phyloP scores from a whole-genome alignment of 2,797 vertebrate genomes.

The Astyanax mexicanus region DNA sequence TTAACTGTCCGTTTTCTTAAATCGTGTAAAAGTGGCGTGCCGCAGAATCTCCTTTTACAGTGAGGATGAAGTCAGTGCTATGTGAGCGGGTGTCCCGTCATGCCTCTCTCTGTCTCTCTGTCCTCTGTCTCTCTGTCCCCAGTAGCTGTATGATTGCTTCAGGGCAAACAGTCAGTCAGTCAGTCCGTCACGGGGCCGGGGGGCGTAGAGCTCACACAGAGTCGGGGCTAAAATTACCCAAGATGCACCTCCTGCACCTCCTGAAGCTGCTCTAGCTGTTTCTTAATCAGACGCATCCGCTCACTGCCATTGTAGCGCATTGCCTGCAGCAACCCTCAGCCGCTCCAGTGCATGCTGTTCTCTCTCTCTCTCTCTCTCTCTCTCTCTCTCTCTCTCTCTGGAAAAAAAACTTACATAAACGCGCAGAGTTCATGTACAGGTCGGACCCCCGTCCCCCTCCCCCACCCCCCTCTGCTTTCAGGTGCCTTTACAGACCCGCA shows the following conservation, averaged over 20 bases:
- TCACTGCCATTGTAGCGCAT: constrained; percentile 69
- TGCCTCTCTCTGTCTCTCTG: constrained; percentile 71
- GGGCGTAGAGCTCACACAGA: not conserved
- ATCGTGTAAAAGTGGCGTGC: constrained; percentile 83
- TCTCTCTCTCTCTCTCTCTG: constrained; percentile 36
- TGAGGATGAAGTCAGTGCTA: constrained; percentile 82
- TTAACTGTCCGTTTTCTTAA: constrained; percentile 82
- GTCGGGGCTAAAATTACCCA: not conserved
- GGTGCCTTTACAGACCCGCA: constrained; percentile 66
- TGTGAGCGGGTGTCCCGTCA: constrained; percentile 67
- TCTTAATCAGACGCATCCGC: constrained; percentile 1
- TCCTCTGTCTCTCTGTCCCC: constrained; percentile 76
- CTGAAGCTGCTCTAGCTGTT: not conserved
- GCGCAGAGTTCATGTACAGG: constrained; percentile 83
- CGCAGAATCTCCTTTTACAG: constrained; percentile 76
- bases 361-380: constrained; percentile 46
- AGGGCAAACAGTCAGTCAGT: constrained; percentile 75
- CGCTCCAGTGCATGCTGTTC: constrained; percentile 80
- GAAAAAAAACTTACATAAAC: constrained; percentile 82
- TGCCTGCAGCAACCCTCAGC: constrained; percentile 83
- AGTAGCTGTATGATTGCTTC: constrained; percentile 83
- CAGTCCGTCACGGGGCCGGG: not conserved
- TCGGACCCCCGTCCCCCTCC: constrained; percentile 61
- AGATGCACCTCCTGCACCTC: not conserved
- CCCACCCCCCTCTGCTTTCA: constrained; percentile 55